Evolutionary conservation across 2,797 vertebrate genomes (phyloP).

Genomic region (Bufotes viridis): DNA sequence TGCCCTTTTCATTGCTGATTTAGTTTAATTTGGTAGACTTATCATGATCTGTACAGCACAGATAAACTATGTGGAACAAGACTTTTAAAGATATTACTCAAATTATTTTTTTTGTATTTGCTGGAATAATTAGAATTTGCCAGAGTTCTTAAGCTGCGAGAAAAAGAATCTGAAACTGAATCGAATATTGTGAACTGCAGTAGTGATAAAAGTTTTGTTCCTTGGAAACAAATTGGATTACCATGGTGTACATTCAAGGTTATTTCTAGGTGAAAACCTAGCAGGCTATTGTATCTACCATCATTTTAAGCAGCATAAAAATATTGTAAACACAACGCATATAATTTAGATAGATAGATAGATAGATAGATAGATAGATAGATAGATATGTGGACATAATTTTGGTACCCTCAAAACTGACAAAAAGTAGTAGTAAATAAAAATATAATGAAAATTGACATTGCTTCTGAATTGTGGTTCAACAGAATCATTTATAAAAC

Average conservation of each 20-base stretch:
- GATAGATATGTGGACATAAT: no score
- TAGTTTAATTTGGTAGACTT: conserved; percentile 51
- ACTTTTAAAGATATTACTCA: conserved; percentile 50
- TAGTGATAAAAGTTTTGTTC: conserved; percentile 14
- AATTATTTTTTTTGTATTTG: conserved; percentile 55
- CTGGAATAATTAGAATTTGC: conserved; percentile 36
- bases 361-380: no score
- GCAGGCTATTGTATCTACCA: neutral
- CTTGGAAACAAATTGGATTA: neutral
- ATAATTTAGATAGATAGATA: no score
- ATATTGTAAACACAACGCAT: no score
- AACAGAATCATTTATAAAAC: no score
- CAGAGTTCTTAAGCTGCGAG: conserved; percentile 16
- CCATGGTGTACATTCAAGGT: conserved; percentile 3
- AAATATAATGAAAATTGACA: no score
- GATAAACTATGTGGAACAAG: conserved; percentile 55
- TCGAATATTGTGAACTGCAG: conserved; percentile 11
- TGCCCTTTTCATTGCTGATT: conserved; percentile 57
- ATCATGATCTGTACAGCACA: conserved; percentile 47
- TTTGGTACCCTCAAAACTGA: no score
- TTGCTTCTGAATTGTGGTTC: no score
- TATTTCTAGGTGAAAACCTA: neutral
- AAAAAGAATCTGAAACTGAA: neutral
- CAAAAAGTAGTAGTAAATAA: no score
- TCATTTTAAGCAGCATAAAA: no score